Conservation (phyloP, 1,140 invertebrate species). For the Heterodera carotae region DNA sequence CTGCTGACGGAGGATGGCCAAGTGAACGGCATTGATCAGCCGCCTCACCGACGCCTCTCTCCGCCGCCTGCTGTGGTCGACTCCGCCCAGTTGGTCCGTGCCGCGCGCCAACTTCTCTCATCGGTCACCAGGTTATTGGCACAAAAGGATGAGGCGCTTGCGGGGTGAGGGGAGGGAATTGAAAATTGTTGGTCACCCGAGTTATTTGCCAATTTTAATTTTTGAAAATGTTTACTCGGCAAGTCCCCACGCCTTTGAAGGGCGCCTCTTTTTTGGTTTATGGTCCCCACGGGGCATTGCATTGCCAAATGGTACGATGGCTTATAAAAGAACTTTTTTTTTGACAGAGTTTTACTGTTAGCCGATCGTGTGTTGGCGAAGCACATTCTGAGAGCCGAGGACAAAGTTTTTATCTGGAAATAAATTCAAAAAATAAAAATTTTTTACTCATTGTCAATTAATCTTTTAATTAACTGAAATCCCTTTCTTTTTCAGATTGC, state of each 20-base stretch:
- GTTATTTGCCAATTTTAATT: too few relatives aligned
- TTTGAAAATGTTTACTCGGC: not conserved
- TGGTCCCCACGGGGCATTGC: too few relatives aligned
- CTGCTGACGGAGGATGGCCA: conserved; percentile 64
- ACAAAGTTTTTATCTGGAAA: conserved; percentile 75
- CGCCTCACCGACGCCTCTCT: not conserved
- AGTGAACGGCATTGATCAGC: not conserved
- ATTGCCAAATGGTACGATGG: too few relatives aligned
- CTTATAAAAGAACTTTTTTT: too few relatives aligned
- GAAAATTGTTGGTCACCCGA: too few relatives aligned
- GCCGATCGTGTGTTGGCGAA: conserved; percentile 98
- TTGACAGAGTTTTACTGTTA: conserved; percentile 80
- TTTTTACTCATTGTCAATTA: too few relatives aligned
- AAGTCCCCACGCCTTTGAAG: not conserved
- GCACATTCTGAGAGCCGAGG: conserved; percentile 89
- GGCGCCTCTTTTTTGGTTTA: too few relatives aligned
- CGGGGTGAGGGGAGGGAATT: too few relatives aligned
- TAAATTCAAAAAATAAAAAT: too few relatives aligned
- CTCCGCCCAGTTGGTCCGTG: conserved; percentile 78
- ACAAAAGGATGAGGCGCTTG: not conserved
- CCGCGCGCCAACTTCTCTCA: conserved; percentile 85
- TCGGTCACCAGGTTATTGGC: conserved; percentile 76
- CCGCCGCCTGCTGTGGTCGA: conserved; percentile 68
- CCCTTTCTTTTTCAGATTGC: conserved; percentile 69
- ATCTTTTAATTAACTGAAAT: too few relatives aligned